phyloP scores from a whole-genome alignment of 2,113 vertebrate genomes.

The Leptodactylus fuscus region DNA sequence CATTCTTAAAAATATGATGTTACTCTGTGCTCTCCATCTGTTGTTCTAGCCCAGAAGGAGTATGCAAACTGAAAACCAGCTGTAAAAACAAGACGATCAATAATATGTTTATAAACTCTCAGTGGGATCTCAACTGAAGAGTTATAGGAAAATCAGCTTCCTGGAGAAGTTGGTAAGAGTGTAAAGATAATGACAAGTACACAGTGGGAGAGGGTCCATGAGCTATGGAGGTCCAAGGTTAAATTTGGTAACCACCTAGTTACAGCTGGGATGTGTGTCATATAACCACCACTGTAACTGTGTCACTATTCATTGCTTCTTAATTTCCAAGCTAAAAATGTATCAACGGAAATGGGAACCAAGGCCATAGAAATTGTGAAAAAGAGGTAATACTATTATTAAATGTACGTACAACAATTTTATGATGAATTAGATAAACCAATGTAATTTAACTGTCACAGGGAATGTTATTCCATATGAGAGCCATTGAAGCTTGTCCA shows the following conservation, averaged over 20 bases:
- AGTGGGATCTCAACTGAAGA: conserved; percentile 15
- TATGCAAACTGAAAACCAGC: conserved; percentile 21
- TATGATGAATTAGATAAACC: too few relatives aligned
- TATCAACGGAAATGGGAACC: too few relatives aligned
- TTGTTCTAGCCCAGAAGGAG: background rate
- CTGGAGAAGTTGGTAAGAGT: background rate
- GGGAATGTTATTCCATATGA: too few relatives aligned
- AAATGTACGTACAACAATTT: too few relatives aligned
- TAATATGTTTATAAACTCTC: conserved; percentile 41
- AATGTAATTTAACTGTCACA: too few relatives aligned
- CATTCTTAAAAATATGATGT: background rate
- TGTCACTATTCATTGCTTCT: background rate
- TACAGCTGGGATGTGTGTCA: conserved; percentile 36
- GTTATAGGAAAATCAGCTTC: conserved; percentile 30
- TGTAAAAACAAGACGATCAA: conserved; percentile 40
- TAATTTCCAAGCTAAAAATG: background rate
- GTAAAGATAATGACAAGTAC: conserved; percentile 32
- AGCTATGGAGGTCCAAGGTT: conserved; percentile 33
- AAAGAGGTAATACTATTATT: too few relatives aligned
- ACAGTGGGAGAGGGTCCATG: background rate
- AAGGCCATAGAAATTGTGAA: too few relatives aligned
- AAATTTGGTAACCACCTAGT: conserved; percentile 22
- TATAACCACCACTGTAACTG: conserved; percentile 5
- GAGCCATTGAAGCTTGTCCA: too few relatives aligned
- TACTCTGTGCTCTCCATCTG: background rate